Base-by-base conservation (phyloP, 2,888 invertebrate species). In the Rhagophthalmus giganteus region DNA sequence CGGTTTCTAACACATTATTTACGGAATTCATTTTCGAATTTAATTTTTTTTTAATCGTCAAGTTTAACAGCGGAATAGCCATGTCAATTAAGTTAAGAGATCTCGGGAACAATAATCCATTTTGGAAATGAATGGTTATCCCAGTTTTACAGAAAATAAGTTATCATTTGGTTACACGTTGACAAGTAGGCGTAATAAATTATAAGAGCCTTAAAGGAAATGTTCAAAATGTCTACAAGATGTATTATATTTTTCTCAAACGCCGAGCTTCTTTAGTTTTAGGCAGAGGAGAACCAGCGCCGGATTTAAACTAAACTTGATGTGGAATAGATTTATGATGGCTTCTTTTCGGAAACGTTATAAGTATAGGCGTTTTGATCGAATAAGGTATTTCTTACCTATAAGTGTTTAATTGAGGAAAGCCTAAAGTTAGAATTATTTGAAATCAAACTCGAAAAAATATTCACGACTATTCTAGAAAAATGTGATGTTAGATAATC, bases 171-270 rank as follows among this genome's bases (percentile, higher is more conserved):
- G 60, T 57, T 57, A 60, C 62, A 48, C 52, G 60, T 62, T 68
- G 72, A 72, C 72, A 72, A 68, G 61, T 66, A 63, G 63, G 58
- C 60, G 60, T 47, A 39, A 59, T 73, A 72, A 72, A 72, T 73
- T 72, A 72, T 69, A 62, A 63, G 58, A 64, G 72, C 65, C 69
- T 72, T 72, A 72, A 68, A 70, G 72, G 68, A 72, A 73, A 68
- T 64, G 64, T 62, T 64, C 63, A 61, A 61, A 66, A 65, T 57
- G 73, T 73, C 72, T 63, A 62, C 65, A 68, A 70, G 72, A 73
- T 72, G 66, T 70, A 72, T 71, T 32, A 67, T 66, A 57, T 64
- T 69, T 68, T 71, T 68, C 66, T 68, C 63, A 45, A 53, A 33
- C 32, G 37, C 16, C 20, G 25, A 12, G 28, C 24, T 37, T 34